Evolutionary conservation across 2,888 invertebrate genomes (phyloP), one percentile per base, ranked within the genome.

Genomic region (Chrysina gloriosa): DNA sequence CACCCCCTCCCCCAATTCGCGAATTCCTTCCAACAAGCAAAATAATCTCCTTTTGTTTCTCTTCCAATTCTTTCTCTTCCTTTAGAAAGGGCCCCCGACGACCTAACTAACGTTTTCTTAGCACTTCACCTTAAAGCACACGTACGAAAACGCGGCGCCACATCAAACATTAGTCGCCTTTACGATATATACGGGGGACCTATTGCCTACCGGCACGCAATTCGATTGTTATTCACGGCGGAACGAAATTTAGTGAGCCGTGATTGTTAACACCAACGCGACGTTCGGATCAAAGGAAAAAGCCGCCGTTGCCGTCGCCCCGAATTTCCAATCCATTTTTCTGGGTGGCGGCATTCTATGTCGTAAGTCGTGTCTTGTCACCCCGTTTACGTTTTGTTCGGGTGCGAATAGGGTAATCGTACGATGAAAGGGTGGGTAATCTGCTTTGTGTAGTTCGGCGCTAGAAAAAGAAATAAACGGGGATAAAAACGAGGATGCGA

Each of bases 221-320:
- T 75, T 69, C 73, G 72, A 76, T 77, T 77, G 76, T 77, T 75
- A 74, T 75, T 74, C 73, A 65, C 70, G 75, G 74, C 76, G 74
- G 74, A 39, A 31, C 47, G 67, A 77, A 78, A 79, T 76, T 75
- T 75, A 73, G 75, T 72, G 74, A 72, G 73, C 72, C 71, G 77
- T 79, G 80, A 80, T 80, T 79, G 79, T 79, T 66, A 76, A 77
- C 78, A 74, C 73, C 70, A 70, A 72, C 52, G 23, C 48, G 48
- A 52, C 25, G 25, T 6, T 3, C 72, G 75, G 80, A 81, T 81
- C 81, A 80, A 81, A 81, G 79, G 50, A 2, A 50, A 5, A 74
- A 71, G 73, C 77, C 76, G 47, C 48, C 29, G 68, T 42, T 72
- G 76, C 76, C 66, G 63, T 31, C 47, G 45, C 68, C 63, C 48